Base-by-base conservation (phyloP, 2,113 vertebrate species). In the Nycticebus coucang region DNA sequence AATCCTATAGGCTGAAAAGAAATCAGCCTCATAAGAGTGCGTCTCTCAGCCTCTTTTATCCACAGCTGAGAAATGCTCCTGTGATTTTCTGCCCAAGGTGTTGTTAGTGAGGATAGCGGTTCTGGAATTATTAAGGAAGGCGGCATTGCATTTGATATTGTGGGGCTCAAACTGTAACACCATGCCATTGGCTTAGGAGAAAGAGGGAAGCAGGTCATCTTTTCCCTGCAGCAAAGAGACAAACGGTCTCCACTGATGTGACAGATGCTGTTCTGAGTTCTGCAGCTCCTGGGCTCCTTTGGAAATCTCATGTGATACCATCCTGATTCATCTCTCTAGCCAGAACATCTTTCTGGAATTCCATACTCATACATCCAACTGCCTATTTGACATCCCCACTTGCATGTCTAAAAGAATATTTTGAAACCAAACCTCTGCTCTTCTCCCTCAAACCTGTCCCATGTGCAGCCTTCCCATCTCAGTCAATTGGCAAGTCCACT, bases 131-230 rank as follows among this genome's bases (percentile, higher is more conserved):
- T 74, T 30, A 21, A 19, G 17, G 28, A 66, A 90, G 57, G 45
- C 26, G 55, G 50, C 17, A 71, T n/a, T 62, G 19, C 5, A 0
- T 50, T 45, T 50, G 89, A 22, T n/a, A 41, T 87, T n/a, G 22
- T 9, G 15, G 11, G 19, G 30, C 26, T 87, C 69, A 69, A 88
- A 71, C 13, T 55, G 33, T 21, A 35, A 69, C n/a, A 33, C 21
- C 8, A 12, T 6, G n/a, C 15, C 82, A 37, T 0, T 45, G 53
- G 60, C 75, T 45, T 26, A 83, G 55, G 87, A 64, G 55, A 74
- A 41, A 60, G 64, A 28, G 2, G 50, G 64, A 15, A 2, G 22
- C 0, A 0, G 45, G 26, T 75, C 30, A 4, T 37, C 57, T n/a
- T 69, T 75, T n/a, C 57, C 50, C 8, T 7, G 59, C 10, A 30